Conservation (phyloP, 1,140 invertebrate genomes). For the Asbolus verrucosus region DNA sequence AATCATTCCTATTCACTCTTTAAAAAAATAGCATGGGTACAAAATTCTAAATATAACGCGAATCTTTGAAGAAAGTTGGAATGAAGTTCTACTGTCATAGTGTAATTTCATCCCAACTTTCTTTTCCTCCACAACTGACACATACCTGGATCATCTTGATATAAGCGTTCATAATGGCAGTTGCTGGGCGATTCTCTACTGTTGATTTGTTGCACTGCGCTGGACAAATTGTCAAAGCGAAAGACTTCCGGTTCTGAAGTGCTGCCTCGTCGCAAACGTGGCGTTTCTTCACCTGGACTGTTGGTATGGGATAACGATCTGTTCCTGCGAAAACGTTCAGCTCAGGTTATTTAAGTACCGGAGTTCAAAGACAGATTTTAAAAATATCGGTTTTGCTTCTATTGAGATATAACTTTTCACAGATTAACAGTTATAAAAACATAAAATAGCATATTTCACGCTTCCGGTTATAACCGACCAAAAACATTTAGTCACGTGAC, state of each 20-base stretch:
- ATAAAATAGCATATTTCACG: no score
- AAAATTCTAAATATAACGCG: no score
- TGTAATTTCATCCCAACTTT: no score
- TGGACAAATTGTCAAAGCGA: constrained; percentile 35
- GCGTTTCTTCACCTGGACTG: constrained; percentile 4
- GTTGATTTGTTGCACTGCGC: constrained; percentile 23
- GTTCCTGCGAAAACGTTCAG: background rate
- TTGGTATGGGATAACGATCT: constrained; percentile 7
- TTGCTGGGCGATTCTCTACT: constrained; percentile 5
- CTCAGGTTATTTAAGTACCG: background rate
- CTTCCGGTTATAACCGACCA: no score
- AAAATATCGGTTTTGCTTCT: no score
- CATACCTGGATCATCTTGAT: constrained; percentile 41
- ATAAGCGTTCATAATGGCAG: constrained; percentile 42
- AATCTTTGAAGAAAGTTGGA: no score
- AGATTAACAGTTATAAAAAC: no score
- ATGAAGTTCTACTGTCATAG: no score
- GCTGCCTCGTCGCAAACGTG: background rate
- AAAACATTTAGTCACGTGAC: no score
- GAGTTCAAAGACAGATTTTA: background rate
- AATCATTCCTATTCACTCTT: no score
- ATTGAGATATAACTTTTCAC: no score
- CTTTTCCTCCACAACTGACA: background rate
- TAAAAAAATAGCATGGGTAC: no score
- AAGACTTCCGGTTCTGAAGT: constrained; percentile 36